These are phyloP conservation scores for Hybognathus amarus DNA, from an alignment of 2,797 vertebrate genomes.

Conservation along the genomic window DNA sequence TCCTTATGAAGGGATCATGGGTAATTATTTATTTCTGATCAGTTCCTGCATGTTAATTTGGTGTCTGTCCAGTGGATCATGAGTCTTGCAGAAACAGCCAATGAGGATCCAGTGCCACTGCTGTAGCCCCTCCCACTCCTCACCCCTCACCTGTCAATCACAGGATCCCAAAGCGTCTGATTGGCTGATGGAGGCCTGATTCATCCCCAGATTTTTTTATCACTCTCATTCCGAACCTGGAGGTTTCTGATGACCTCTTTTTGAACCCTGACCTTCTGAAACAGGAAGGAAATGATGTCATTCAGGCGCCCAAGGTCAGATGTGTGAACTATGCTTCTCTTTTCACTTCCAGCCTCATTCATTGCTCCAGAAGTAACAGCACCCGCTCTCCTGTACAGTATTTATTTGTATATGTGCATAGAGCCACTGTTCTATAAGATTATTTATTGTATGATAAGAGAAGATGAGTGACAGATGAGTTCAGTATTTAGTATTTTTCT, in stretches of 20 bases:
- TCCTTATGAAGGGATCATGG: not conserved
- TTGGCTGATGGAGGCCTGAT: too few species aligned
- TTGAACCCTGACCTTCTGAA: not conserved
- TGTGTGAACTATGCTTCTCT: not conserved
- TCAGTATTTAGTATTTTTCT: conserved; percentile 20
- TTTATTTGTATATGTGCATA: conserved; percentile 61
- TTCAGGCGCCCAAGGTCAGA: not conserved
- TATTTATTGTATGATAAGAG: conserved; percentile 44
- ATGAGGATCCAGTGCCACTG: not conserved
- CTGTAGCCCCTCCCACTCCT: conserved; percentile 11
- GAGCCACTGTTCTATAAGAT: conserved; percentile 48
- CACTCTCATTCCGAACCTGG: not conserved
- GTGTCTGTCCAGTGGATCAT: not conserved
- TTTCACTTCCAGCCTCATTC: not conserved
- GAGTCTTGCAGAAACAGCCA: conserved; percentile 14
- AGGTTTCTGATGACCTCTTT: not conserved
- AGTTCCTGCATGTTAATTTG: not conserved
- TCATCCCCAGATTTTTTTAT: too few species aligned
- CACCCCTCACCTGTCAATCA: conserved; percentile 35
- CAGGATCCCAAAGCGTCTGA: not conserved
- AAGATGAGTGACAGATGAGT: conserved; percentile 12
- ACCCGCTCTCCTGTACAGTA: conserved; percentile 47
- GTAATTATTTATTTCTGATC: not conserved
- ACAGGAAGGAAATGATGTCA: not conserved
- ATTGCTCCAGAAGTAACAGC: not conserved